Evolutionary conservation across 2,113 vertebrate genomes (phyloP), one percentile per base, ranked within the genome.

Genomic region (Sakesphorus luctuosus): DNA sequence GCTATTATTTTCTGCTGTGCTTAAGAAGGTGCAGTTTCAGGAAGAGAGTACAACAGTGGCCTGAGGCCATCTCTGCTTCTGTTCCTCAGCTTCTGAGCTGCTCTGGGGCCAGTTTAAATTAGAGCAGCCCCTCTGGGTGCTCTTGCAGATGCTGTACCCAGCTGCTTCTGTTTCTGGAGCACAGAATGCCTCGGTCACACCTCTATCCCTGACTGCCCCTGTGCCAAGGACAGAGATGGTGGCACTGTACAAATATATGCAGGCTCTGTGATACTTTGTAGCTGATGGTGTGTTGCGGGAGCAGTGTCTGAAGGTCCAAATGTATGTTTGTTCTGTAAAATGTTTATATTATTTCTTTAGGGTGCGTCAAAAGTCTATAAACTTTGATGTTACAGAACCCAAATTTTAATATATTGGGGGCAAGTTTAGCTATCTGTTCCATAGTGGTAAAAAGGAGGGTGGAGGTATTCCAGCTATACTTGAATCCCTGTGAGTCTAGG

Each of bases 151-250:
- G 2, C 74, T 67, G 62, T 91, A 52, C 84, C 52, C 95, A 94
- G 74, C 90, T 96, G 84, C 95, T 91, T 83, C 66, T 82, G 14
- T 91, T 96, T 91, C 82, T 93, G 78, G 90, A 97, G 87, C 82
- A 84, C 66, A 75, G 82, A 89, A 87, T 94, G 92, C 81, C 40
- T 93, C 36, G 66, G 6, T 78, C 87, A 47, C 58, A 36, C 33
- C 19, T 33, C 52, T n/a, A 13, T 67, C 44, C 61, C 61, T 87
- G 90, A 47, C 87, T 93, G 71, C 53, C 78, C 69, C 71, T n/a
- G 29, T 91, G 78, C 84, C 69, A 94, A 91, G 92, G 93, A 63
- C 84, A 75, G 92, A 43, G 56, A 84, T 87, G 65, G 68, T 77
- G 50, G 56, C 50, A 75, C 50, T 58, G 76, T 55, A 71, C 63